Base-by-base conservation (phyloP, 2,888 invertebrate genomes). In the Orchesellides sinensis region DNA sequence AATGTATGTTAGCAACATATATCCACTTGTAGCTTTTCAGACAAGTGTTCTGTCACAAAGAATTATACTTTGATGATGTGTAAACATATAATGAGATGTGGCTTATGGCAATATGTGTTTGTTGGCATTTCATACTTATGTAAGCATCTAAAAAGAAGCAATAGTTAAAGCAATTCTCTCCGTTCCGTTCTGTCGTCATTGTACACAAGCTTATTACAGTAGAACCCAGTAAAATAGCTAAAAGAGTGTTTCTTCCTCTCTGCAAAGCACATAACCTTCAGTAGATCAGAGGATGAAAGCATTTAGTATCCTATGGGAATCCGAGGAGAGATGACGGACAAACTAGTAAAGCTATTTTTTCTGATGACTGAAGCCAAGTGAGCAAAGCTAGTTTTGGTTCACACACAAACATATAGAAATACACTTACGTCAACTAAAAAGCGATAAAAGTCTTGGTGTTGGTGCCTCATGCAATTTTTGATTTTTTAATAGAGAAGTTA, bases 241-340 rank as follows among this genome's bases (percentile, higher is more conserved):
- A n/a, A n/a, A n/a, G 49, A 10, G 49, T n/a, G n/a, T n/a, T 59
- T n/a, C 4, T 27, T 59, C 59, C 27, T 21, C 27, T 25, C 40
- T 21, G 63, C 14, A 27, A 52, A 45, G 49, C 61, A 29, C 29
- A 79, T 79, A 79, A 79, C 79, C 79, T 79, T 79, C 79, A 61
- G 2, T 40, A 25, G 69, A 27, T n/a, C 49, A 32, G 54, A 69
- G 65, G 79, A 61, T 63, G 70, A 79, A 79, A 70, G 65, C 59
- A 29, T 70, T 79, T 70, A 79, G 79, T 79, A 65, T 61, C 63
- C 32, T 35, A 70, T 70, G 79, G 32, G 79, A 70, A 65, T 70
- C 63, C 63, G 79, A 70, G 70, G 23, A 5, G 79, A 63, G 79
- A 72, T 65, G 79, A 79, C 40, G 70, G 70, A 40, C 77, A 77